Evolutionary conservation across 1,140 invertebrate genomes (phyloP), one percentile per base, ranked within the genome.

Genomic region (Papilio dardanus): DNA sequence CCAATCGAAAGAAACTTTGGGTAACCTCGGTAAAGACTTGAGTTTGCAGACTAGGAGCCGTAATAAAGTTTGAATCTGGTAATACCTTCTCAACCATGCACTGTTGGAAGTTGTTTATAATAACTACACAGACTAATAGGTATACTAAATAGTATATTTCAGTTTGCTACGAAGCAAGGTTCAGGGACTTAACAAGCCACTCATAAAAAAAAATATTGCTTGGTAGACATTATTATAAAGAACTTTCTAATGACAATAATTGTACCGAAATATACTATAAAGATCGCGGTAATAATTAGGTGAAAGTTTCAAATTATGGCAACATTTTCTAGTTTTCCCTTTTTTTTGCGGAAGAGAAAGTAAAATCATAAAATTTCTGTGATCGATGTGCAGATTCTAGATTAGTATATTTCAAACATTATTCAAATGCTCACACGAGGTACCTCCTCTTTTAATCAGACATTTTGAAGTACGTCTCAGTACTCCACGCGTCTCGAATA

Each of bases 401-500:
- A 54, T 24, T 24, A 54, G 21, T 54, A 21, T 37, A 37, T 37
- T 37, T 1, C n/a, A 28, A 28, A 12, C 12, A 28, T 1, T 28
- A 28, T 62, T 62, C 54, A 62, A 28, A 10, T 4, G 54, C 5
- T 7, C 24, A 21, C 30, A 14, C 30, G 12, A 62, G 24, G 12
- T 62, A 28, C 24, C 24, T 8, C 21, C 24, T 3, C 19, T 54
- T 54, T 62, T 62, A 62, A 62, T 62, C 54, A 30, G 54, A 62
- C 54, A 28, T 62, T 62, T 28, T 62, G 21, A 62, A 62, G 54
- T 62, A 62, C 54, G 10, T 21, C 54, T 30, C 24, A 28, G 54
- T 62, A 62, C 54, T 62, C 10, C 54, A 62, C 54, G 4, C 54
- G 54, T 62, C 54, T 62, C 54, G 24, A 62, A 62, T 62, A 62